Evolutionary conservation across 2,113 vertebrate genomes (phyloP).

Genomic region (Thamnaconus septentrionalis): DNA sequence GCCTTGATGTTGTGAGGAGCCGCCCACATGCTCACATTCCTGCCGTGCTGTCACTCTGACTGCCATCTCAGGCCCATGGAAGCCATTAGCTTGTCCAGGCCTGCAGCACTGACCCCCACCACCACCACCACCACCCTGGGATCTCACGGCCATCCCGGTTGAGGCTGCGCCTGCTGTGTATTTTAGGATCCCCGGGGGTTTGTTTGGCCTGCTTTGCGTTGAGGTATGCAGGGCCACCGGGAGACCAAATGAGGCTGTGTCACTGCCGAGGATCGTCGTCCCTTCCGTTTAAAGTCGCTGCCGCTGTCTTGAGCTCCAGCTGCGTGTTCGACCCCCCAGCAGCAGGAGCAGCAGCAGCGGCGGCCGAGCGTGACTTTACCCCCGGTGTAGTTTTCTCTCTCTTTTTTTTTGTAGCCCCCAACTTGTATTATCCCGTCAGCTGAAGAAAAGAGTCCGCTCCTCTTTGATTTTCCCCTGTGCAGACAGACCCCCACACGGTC

Average conservation of each 20-base stretch:
- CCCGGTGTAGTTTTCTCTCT: constrained; percentile 10
- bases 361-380: constrained; percentile 38
- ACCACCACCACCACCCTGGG: constrained; percentile 5
- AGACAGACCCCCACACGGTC: constrained; percentile 14
- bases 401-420: constrained; percentile 5
- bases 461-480: constrained; percentile 8
- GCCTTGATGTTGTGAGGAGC: no score
- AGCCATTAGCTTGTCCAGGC: constrained; percentile 52
- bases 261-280: constrained; percentile 50
- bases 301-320: constrained; percentile 38
- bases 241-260: constrained; percentile 72
- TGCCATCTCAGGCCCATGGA: constrained; percentile 35
- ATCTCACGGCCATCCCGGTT: constrained; percentile 14
- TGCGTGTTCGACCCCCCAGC: constrained; percentile 22
- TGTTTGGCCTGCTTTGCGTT: constrained; percentile 61
- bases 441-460: neutral
- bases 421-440: constrained; percentile 16
- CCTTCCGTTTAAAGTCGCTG: constrained; percentile 49
- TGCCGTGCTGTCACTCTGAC: constrained; percentile 23
- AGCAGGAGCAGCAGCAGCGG: constrained; percentile 8
- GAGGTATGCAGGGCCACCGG: constrained; percentile 57
- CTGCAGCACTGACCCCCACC: constrained; percentile 46
- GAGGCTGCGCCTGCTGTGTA: constrained; percentile 37
- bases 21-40: constrained; percentile 31
- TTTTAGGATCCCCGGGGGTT: constrained; percentile 67